These are phyloP conservation scores for Hemistola chrysoprasaria DNA, from an alignment of 2,888 invertebrate species.

Conservation along the genomic window DNA sequence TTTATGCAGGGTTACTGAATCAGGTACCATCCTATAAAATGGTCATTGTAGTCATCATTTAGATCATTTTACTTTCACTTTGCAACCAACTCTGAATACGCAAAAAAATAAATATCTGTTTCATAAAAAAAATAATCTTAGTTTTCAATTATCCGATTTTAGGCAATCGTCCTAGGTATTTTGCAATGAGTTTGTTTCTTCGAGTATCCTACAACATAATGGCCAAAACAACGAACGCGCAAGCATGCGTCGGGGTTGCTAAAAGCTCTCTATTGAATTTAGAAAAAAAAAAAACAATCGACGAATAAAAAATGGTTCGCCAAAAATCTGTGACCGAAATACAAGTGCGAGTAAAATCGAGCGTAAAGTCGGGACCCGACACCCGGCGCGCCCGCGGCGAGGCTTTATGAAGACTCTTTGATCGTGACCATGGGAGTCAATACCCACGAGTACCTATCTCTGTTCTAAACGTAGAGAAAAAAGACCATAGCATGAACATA, in stretches of 20 bases:
- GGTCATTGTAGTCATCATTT: no score
- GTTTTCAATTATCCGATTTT: no score
- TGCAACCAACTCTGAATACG: no score
- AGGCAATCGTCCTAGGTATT: no score
- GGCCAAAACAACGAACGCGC: not conserved
- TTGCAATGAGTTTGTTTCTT: no score
- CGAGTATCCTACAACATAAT: not conserved
- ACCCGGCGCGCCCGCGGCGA: slow-evolving; percentile 24
- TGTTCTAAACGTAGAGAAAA: no score
- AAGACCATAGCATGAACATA: no score
- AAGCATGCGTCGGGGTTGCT: slow-evolving; percentile 5
- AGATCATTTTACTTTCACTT: no score
- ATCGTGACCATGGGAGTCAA: slow-evolving; percentile 23
- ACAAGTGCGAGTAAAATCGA: slow-evolving; percentile 5
- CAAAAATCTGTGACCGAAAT: slow-evolving; percentile 5
- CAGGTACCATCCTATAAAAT: no score
- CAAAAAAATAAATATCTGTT: no score
- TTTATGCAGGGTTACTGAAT: no score
- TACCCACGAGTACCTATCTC: slow-evolving; percentile 22
- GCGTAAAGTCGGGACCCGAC: slow-evolving; percentile 9
- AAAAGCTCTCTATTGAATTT: slow-evolving; percentile 23
- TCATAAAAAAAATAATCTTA: no score
- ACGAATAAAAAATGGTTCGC: slow-evolving; percentile 9
- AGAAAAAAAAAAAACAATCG: slow-evolving; percentile 27
- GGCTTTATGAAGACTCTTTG: slow-evolving; percentile 24